A percentile compares a stretch with the other conserved stretches of the same genome.
These are phyloP conservation scores for Nematopogon swammerdamellus DNA, from an alignment of 2,888 invertebrate species.

Conservation along the genomic window DNA sequence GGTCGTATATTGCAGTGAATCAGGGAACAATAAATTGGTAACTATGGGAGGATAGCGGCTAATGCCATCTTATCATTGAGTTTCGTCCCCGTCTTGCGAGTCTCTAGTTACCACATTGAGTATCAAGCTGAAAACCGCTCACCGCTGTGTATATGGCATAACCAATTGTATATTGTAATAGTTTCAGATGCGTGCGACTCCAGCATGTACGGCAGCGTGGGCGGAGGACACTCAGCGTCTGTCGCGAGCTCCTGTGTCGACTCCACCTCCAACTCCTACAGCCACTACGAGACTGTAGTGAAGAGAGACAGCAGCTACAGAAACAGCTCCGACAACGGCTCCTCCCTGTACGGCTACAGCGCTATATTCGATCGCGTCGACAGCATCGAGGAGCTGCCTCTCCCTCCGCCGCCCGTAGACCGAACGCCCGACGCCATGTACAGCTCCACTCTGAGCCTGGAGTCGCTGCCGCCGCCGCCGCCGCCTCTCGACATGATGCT, in stretches of 20 bases:
- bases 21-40: too few relatives aligned
- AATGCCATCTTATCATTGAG: too few relatives aligned
- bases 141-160: too few relatives aligned
- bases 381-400: slow-evolving; percentile 45
- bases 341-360: slow-evolving; percentile 40
- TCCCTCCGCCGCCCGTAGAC: slow-evolving; percentile 54
- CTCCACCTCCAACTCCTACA: slow-evolving; percentile 24
- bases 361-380: slow-evolving; percentile 41
- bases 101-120: too few relatives aligned
- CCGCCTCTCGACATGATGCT: slow-evolving; percentile 44
- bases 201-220: slow-evolving; percentile 21
- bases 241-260: not conserved
- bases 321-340: slow-evolving; percentile 27
- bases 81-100: too few relatives aligned
- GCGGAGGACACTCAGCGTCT: slow-evolving; percentile 3
- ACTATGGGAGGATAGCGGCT: too few relatives aligned
- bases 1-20: too few relatives aligned
- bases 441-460: slow-evolving; percentile 72
- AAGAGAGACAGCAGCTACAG: slow-evolving; percentile 25
- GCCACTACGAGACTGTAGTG: slow-evolving; percentile 32
- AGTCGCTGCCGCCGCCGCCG: slow-evolving; percentile 78
- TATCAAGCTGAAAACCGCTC: too few relatives aligned
- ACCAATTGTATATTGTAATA: too few relatives aligned
- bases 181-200: slow-evolving; percentile 27
- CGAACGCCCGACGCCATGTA: slow-evolving; percentile 54